These are phyloP conservation scores for Phataginus tricuspis DNA, from an alignment of 2,797 vertebrate species.

Conservation along the genomic window DNA sequence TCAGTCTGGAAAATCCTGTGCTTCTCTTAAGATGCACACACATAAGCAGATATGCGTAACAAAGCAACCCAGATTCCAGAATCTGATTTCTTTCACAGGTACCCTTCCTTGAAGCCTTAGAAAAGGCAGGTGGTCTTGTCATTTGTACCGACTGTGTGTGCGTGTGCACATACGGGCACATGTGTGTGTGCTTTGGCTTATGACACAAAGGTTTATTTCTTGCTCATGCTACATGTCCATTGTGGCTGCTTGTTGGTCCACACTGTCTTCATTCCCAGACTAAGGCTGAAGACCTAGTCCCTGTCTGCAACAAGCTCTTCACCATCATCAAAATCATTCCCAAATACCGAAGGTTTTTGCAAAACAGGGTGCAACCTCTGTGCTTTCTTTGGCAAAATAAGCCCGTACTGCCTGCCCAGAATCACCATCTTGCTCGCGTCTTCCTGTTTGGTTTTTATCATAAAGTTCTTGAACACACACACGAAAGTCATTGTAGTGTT, in stretches of 20 bases:
- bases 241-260: not conserved
- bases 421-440: not conserved
- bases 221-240: not conserved
- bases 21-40: constrained; percentile 3
- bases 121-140: not conserved
- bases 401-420: constrained; percentile 86
- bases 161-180: too few relatives aligned
- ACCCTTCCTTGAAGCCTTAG: constrained; percentile 2
- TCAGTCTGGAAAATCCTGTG: not conserved
- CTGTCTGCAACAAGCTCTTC: constrained; percentile 85
- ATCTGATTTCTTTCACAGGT: constrained; percentile 43
- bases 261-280: not conserved
- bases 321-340: constrained; percentile 95
- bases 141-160: not conserved
- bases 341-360: constrained; percentile 92
- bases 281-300: not conserved
- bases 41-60: not conserved
- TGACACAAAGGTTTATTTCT: not conserved
- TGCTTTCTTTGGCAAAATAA: constrained; percentile 93
- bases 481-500: not conserved
- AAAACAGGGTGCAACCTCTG: constrained; percentile 86
- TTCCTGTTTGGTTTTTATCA: not conserved
- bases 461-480: not conserved
- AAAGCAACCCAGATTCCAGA: not conserved
- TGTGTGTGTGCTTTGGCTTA: not conserved